phyloP scores from a whole-genome alignment of 2,888 invertebrate species.

The Dasypolia templi region DNA sequence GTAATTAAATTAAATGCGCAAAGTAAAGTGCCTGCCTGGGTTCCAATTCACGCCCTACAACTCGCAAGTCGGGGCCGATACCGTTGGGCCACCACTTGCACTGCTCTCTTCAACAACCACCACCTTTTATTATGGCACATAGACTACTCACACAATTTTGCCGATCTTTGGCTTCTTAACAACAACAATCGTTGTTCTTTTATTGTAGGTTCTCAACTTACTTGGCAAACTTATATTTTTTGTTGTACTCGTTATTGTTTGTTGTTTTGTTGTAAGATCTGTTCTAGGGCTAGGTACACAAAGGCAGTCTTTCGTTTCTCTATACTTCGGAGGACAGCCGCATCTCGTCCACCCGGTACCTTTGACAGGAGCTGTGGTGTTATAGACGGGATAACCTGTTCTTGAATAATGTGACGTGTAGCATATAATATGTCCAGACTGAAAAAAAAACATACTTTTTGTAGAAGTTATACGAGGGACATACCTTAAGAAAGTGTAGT shows the following conservation, averaged over 20 bases:
- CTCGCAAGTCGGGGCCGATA: no score
- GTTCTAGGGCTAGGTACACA: constrained; percentile 8
- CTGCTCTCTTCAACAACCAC: no score
- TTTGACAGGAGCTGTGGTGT: constrained; percentile 15
- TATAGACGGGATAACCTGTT: not conserved
- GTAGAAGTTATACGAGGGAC: not conserved
- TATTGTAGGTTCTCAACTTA: not conserved
- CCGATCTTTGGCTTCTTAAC: no score
- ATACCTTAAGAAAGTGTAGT: not conserved
- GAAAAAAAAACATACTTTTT: constrained; percentile 12
- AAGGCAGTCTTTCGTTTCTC: constrained; percentile 29
- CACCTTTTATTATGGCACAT: no score
- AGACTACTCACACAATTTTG: no score
- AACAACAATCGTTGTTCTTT: no score
- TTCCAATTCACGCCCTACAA: no score
- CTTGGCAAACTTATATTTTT: not conserved
- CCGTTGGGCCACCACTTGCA: no score
- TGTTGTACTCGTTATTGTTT: not conserved
- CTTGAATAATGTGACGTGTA: constrained; percentile 29
- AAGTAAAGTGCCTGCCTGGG: no score
- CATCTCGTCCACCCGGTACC: constrained; percentile 33
- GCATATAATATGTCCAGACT: constrained; percentile 27
- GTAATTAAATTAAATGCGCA: no score
- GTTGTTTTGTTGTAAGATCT: not conserved
- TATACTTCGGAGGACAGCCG: constrained; percentile 30